Conservation (phyloP, 2,888 invertebrate genomes). For the Trissonchulus latispiculum region DNA sequence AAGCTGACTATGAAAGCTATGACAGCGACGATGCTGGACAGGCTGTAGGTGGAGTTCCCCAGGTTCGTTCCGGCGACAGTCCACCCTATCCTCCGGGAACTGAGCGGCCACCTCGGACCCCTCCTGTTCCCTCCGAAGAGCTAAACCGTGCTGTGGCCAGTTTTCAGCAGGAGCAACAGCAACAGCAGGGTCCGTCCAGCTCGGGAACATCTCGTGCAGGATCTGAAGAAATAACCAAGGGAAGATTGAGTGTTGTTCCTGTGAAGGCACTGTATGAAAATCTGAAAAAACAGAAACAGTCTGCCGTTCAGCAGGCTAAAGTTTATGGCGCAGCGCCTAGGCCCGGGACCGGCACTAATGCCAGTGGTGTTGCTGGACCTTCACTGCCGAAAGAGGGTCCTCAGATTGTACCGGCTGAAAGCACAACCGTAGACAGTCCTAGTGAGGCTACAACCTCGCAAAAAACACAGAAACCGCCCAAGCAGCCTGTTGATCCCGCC, state of each 20-base stretch:
- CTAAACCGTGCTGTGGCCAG: not conserved
- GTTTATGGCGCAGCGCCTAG: not conserved
- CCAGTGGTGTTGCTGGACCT: not conserved
- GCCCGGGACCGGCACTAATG: not conserved
- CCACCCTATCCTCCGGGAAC: not conserved
- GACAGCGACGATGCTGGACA: too few relatives aligned
- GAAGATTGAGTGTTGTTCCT: not conserved
- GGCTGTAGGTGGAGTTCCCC: not conserved
- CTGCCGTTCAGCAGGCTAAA: not conserved
- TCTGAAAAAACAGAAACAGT: not conserved
- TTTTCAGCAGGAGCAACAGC: not conserved
- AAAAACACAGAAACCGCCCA: too few relatives aligned
- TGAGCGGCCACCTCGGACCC: not conserved
- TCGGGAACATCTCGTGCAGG: not conserved
- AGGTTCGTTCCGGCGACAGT: not conserved
- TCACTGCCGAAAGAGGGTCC: not conserved
- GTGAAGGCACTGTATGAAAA: not conserved
- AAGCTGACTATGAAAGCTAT: not conserved
- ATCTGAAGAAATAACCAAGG: too few relatives aligned
- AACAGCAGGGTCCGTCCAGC: not conserved
- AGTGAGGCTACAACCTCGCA: not conserved
- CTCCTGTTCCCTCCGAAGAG: not conserved
- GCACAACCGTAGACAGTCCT: not conserved
- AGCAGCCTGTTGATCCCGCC: not conserved
- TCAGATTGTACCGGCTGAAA: not conserved